phyloP scores from a whole-genome alignment of 2,113 vertebrate genomes.

The Apus apus region DNA sequence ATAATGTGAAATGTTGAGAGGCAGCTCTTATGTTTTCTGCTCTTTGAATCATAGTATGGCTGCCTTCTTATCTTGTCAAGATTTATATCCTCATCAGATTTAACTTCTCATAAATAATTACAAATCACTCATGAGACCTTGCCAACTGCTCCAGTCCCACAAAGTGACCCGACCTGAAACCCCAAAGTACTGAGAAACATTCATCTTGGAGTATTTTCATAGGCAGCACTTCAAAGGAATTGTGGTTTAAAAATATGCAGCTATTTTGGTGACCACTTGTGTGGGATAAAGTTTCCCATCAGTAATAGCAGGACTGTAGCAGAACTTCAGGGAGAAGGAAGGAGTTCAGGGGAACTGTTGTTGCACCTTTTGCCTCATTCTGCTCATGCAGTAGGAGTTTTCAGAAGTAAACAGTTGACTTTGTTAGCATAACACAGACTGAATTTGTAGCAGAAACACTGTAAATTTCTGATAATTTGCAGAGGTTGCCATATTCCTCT shows the following conservation, averaged over 20 bases:
- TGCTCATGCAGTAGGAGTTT: background rate
- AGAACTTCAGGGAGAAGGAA: slow-evolving; percentile 40
- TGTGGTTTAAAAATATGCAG: slow-evolving; percentile 74
- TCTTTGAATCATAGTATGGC: background rate
- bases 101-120: slow-evolving; percentile 68
- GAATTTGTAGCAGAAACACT: background rate
- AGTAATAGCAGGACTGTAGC: slow-evolving; percentile 50
- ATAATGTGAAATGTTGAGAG: background rate
- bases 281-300: slow-evolving; percentile 78
- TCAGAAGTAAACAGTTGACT: background rate
- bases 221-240: slow-evolving; percentile 78
- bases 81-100: slow-evolving; percentile 62
- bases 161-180: slow-evolving; percentile 62
- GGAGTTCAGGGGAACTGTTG: background rate
- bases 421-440: background rate
- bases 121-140: slow-evolving; percentile 63
- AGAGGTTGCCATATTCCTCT: background rate
- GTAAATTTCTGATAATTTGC: background rate
- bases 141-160: slow-evolving; percentile 67
- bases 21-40: background rate
- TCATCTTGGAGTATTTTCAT: slow-evolving; percentile 67
- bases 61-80: slow-evolving; percentile 44
- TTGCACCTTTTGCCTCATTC: background rate
- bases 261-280: slow-evolving; percentile 81
- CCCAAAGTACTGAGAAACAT: slow-evolving; percentile 71